Conservation (phyloP, 2,797 vertebrate species). For the Prionace glauca region DNA sequence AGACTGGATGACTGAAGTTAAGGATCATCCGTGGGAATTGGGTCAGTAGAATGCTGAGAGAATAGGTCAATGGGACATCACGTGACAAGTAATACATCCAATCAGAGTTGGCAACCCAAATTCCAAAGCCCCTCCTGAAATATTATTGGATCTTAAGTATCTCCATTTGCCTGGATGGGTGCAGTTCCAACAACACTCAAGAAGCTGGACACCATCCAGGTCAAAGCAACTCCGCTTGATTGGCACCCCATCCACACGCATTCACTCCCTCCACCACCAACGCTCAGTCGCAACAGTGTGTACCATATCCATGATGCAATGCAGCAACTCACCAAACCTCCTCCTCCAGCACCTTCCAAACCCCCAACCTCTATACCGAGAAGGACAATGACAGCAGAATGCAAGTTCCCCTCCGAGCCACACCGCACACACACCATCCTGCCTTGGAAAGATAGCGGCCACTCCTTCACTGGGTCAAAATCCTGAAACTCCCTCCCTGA, state of each 20-base stretch:
- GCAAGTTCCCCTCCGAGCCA: not conserved
- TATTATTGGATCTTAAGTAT: not conserved
- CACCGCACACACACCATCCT: not conserved
- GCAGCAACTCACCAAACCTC: not conserved
- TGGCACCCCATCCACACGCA: not conserved
- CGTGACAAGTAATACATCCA: not conserved
- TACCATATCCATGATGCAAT: not conserved
- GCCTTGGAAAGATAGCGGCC: not conserved
- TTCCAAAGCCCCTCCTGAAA: not conserved
- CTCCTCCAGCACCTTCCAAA: not conserved
- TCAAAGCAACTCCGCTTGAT: not conserved
- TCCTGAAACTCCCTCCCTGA: not conserved
- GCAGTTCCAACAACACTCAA: not conserved
- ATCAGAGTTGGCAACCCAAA: not conserved
- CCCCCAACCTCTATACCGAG: not conserved
- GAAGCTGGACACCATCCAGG: not conserved
- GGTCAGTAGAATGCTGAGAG: not conserved
- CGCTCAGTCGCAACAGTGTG: not conserved
- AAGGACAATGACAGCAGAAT: not conserved
- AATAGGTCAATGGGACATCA: not conserved
- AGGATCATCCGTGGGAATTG: not conserved
- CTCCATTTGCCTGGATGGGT: not conserved
- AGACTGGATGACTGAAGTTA: not conserved
- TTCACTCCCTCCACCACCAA: not conserved
- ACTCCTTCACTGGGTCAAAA: not conserved